Base-by-base conservation (phyloP, 2,797 vertebrate genomes). In the Dermochelys coriacea region DNA sequence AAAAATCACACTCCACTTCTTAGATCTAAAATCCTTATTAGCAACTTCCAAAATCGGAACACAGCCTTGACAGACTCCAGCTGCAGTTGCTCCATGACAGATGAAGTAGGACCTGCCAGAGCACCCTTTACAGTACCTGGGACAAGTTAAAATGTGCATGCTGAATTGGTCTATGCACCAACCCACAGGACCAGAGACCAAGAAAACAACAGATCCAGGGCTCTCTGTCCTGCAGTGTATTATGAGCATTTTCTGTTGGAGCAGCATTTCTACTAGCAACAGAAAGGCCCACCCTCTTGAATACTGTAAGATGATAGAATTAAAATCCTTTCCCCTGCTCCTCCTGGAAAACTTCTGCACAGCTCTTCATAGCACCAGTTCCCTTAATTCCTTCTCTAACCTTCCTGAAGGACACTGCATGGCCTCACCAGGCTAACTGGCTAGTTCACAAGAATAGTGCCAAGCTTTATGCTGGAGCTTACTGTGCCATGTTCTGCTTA, bases 401-500 rank as follows among this genome's bases (percentile, higher is more conserved):
- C n/a, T 91, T 89, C 49, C 37, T 25, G 15, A 93, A 96, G 91
- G 87, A 23, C 91, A 95, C 15, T 41, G 52, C 90, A 37, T 16
- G 80, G 74, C 3, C 91, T 85, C 49, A 78, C 79, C 50, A 82
- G 31, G 87, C 80, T n/a, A 41, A 25, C 11, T 57, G 47, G 21
- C 23, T 1, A 10, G 82, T 68, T 64, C 55, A 51, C 27, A 29
- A 79, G 84, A 52, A 49, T 85, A 16, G 52, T 90, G 89, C 92
- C 93, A 94, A 96, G 87, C 8, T 84, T 84, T 83, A 89, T 87
- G 61, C 8, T 55, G 86, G 87, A 94, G 71, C 80, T 88, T 83
- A 47, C 77, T 93, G 87, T 18, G 4, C 52, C 79, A 80, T 85
- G 41, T 79, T 87, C 54, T 93, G 90, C 95, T 95, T 91, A 83